A percentile compares a stretch with the other conserved stretches of the same genome.
Evolutionary conservation across 2,797 vertebrate genomes (phyloP).

Genomic region (Myoxocephalus aenaeus): DNA sequence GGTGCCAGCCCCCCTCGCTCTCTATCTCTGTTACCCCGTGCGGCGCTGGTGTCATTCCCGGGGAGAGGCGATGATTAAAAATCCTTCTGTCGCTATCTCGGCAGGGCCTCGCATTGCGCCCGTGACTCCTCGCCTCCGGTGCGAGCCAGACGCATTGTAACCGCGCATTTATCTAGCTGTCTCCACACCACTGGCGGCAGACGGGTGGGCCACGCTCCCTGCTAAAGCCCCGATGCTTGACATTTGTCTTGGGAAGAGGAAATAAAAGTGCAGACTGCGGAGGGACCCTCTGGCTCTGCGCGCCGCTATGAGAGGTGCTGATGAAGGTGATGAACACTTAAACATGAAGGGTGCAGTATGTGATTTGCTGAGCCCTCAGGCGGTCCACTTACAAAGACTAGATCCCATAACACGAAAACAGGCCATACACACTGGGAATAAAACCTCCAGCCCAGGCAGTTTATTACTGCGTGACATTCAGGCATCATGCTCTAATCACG

Average conservation of each 20-base stretch:
- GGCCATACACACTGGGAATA: conserved; percentile 72
- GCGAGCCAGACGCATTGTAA: conserved; percentile 77
- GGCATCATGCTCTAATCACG: conserved; percentile 61
- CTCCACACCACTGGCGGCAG: conserved; percentile 76
- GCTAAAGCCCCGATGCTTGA: conserved; percentile 76
- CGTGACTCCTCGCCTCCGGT: conserved; percentile 75
- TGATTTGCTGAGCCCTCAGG: conserved; percentile 72
- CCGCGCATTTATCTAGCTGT: conserved; percentile 82
- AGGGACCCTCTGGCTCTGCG: conserved; percentile 62
- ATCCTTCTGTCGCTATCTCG: conserved; percentile 73
- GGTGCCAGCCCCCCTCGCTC: conserved; percentile 58
- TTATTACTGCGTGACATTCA: conserved; percentile 69
- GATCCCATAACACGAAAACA: conserved; percentile 64
- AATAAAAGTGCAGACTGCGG: conserved; percentile 75
- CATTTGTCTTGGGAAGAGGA: conserved; percentile 78
- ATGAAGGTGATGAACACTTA: conserved; percentile 80
- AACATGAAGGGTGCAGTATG: conserved; percentile 71
- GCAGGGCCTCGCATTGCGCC: conserved; percentile 59
- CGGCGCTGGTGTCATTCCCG: conserved; percentile 78
- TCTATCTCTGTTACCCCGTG: conserved; percentile 77
- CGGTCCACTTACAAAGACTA: conserved; percentile 64
- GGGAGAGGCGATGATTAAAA: conserved; percentile 83
- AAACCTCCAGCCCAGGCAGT: conserved; percentile 61
- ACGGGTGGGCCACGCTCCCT: conserved; percentile 74
- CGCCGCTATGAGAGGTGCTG: conserved; percentile 67